phyloP scores from a whole-genome alignment of 2,888 invertebrate species.

The Chirona hameri region DNA sequence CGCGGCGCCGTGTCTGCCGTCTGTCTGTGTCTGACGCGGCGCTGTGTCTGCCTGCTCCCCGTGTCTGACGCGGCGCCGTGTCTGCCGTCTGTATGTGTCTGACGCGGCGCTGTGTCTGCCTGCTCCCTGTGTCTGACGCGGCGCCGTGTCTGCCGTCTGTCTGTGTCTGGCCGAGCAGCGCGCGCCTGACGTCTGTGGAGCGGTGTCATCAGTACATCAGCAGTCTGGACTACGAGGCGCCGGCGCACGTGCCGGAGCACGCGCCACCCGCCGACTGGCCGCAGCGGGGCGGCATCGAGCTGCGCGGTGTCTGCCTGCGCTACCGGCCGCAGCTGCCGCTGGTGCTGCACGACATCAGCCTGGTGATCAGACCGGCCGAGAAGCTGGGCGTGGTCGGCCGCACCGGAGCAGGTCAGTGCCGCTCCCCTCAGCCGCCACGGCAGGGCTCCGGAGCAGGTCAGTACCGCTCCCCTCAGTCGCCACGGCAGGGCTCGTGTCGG shows the following conservation, averaged over 20 bases:
- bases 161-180: constrained; percentile 32
- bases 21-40: too few relatives aligned
- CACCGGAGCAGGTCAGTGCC: constrained; percentile 53
- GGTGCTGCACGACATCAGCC: constrained; percentile 51
- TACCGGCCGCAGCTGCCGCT: constrained; percentile 48
- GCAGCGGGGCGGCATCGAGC: constrained; percentile 46
- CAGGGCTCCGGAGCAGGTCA: too few relatives aligned
- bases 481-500: too few relatives aligned
- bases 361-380: constrained; percentile 50
- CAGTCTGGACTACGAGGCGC: constrained; percentile 45
- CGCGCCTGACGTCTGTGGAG: constrained; percentile 49
- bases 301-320: constrained; percentile 47
- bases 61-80: neutral
- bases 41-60: neutral
- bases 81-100: neutral
- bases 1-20: neutral
- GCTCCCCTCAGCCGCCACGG: too few relatives aligned
- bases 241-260: constrained; percentile 43
- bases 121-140: neutral
- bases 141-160: neutral
- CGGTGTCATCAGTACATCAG: constrained; percentile 46
- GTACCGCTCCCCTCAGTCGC: too few relatives aligned
- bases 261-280: constrained; percentile 49
- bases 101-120: neutral
- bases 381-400: constrained; percentile 56